Base-by-base conservation (phyloP, 2,113 vertebrate genomes). In the Lophura nycthemera region DNA sequence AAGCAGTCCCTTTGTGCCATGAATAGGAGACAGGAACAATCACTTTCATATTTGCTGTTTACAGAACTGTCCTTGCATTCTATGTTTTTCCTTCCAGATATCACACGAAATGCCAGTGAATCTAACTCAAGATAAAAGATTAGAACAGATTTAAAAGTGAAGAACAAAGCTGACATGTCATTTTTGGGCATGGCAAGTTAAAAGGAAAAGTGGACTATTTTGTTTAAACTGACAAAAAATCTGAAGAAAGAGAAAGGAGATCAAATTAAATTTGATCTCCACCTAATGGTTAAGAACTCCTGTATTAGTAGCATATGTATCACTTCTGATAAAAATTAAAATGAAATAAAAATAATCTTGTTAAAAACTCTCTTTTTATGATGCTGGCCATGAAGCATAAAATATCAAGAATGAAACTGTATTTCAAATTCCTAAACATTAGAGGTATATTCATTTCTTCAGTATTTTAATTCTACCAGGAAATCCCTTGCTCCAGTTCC, bases 41-140 rank as follows among this genome's bases (percentile, higher is more conserved):
- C 76, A 67, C 43, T 84, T 83, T 85, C 61, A 14, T 56, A 66
- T 60, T 69, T 84, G 43, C 77, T 91, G 81, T 83, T 70, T 82
- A 78, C 59, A 61, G 80, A 89, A 87, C 78, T 48, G 59, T 32
- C 40, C 32, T 56, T 40, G 11, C 56, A 52, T 48, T 81, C 70
- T 75, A 76, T 83, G 69, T 77, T 80, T 47, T 94, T 42, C 61
- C 75, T 91, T 94, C 32, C 36, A 92, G 52, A 84, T 93, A 92
- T 87, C 42, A 86, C 52, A 87, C 45, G 64, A 96, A 94, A 69
- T 52, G 84, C 95, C 32, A 88, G 56, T 71, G 65, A 91, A 86
- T 65, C 71, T 74, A 60, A 43, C 52, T 92, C 64, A 93, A 84
- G 59, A 60, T 59, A 56, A 81, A 83, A 94, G 65, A 92, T 45